Conservation (phyloP, 2,888 invertebrate species). For the Troides oblongomaculatus region DNA sequence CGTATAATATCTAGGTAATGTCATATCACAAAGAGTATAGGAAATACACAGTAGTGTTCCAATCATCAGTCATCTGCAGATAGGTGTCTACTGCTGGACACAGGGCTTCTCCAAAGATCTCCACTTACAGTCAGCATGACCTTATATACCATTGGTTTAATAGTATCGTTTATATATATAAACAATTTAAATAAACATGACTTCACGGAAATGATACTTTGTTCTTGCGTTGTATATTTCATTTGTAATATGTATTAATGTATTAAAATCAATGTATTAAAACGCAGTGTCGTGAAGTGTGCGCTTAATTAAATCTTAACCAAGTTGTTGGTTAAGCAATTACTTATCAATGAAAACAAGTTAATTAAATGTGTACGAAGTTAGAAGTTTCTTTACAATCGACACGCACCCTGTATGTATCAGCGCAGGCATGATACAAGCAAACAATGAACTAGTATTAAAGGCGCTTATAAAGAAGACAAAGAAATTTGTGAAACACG, state of each 20-base stretch:
- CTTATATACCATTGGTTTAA: too few species aligned
- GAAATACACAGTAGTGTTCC: too few species aligned
- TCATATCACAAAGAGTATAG: too few species aligned
- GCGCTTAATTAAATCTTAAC: constrained; percentile 1
- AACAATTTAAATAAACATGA: neutral
- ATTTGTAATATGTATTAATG: neutral
- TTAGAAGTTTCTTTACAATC: neutral
- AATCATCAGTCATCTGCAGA: too few species aligned
- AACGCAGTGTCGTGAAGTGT: neutral
- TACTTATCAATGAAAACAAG: constrained; percentile 12
- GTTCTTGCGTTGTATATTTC: neutral
- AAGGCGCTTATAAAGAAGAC: neutral
- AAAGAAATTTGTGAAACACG: neutral
- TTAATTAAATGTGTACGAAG: neutral
- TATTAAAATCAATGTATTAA: neutral
- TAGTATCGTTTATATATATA: too few species aligned
- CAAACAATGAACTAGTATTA: neutral
- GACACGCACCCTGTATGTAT: neutral
- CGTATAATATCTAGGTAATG: too few species aligned
- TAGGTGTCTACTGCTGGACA: too few species aligned
- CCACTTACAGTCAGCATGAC: too few species aligned
- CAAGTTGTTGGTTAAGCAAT: constrained; percentile 1
- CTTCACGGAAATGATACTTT: neutral
- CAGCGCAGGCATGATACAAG: neutral
- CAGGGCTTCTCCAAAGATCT: too few species aligned